Evolutionary conservation across 2,797 vertebrate genomes (phyloP), one percentile per base, ranked within the genome.

Genomic region (Lacerta agilis): DNA sequence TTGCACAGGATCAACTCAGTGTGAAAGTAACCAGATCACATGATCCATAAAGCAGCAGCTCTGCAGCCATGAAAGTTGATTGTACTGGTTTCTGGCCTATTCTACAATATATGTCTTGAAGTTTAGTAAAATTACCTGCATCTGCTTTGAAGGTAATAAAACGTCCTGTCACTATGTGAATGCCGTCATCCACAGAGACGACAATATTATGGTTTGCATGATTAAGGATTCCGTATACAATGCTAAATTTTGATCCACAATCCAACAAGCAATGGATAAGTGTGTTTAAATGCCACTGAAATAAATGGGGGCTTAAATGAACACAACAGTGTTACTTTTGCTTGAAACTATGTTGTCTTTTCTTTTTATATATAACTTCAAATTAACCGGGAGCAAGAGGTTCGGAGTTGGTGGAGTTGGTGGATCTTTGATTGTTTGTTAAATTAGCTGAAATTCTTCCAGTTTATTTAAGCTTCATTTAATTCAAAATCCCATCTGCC

Each of bases 401-500:
- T 91, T 87, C 71, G 89, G 93, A 93, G 88, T 93, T 88, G 87
- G 41, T 85, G 38, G 76, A 73, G n/a, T 49, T 45, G 58, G 41
- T 71, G 49, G 49, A 55, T 55, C 15, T 55, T 64, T 64, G 61
- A 23, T 64, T 64, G 55, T 94, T 94, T 93, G 81, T 92, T 95
- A 94, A 94, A 87, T 85, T 91, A 92, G 88, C 5, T 66, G 93
- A 95, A 91, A 86, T 94, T 95, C 91, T 92, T 94, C 94, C 90
- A 95, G 82, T 91, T 95, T 96, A 90, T 96, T 95, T 94, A 95
- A 96, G 86, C 90, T 92, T 95, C 92, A 94, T 95, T 96, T 96
- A 96, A 95, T 95, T 94, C 91, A 86, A 88, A 87, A 95, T 95
- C 92, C 92, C 94, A 93, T 95, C 91, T 95, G 94, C 87, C 75